Percentiles rank a stretch among this genome's conserved stretches.
Conservation (phyloP, 2,113 vertebrate species). For the Silurus glanis region DNA sequence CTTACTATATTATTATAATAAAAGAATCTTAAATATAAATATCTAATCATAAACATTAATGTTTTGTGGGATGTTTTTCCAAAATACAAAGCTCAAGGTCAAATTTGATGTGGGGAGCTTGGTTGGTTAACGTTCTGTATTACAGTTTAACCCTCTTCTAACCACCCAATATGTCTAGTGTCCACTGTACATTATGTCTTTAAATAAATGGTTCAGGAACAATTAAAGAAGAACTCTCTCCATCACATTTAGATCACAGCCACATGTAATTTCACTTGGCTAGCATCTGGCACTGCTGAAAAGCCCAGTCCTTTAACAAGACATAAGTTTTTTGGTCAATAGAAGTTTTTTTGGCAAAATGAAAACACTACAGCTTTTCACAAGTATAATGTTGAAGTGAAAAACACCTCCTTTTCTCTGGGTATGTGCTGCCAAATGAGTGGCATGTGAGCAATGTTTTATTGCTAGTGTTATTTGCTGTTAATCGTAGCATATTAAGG, state of each 20-base stretch:
- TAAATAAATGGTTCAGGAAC: background rate
- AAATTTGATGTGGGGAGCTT: background rate
- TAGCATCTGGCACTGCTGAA: background rate
- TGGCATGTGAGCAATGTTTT: constrained; percentile 62
- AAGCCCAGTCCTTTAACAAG: background rate
- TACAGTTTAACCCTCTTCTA: background rate
- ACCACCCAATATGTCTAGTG: background rate
- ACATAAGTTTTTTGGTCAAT: background rate
- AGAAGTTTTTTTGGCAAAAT: background rate
- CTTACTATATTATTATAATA: no score
- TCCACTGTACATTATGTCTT: background rate
- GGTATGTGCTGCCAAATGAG: constrained; percentile 50
- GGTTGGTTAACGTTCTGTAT: background rate
- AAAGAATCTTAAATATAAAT: background rate
- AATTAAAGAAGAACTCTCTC: background rate
- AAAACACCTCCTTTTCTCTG: constrained; percentile 17
- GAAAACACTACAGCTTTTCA: background rate
- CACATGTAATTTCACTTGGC: background rate
- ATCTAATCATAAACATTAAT: background rate
- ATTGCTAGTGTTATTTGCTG: constrained; percentile 53
- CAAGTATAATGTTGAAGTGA: background rate
- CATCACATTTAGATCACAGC: background rate
- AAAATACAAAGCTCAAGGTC: background rate
- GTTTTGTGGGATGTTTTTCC: background rate
- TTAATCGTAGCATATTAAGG: constrained; percentile 60